Base-by-base conservation (phyloP, 1,140 invertebrate species). In the Drosophila rhopaloa region DNA sequence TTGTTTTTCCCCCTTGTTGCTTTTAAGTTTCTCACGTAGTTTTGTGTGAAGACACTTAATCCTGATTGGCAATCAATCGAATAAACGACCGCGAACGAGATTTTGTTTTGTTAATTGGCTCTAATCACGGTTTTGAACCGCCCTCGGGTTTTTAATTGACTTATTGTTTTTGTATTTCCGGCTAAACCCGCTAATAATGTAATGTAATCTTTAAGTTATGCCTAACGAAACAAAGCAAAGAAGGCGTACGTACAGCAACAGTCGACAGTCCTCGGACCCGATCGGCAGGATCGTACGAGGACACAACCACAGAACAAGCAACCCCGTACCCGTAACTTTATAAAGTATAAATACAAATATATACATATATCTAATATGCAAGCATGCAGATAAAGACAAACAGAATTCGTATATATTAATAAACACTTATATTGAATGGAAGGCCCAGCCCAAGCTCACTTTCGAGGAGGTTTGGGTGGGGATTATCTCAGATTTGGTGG, bases 331-430 rank as follows among this genome's bases (percentile, higher is more conserved):
- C 67, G 37, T 70, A 71, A 55, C 67, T 63, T 63, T 55, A 74
- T 55, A 65, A 74, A 65, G 60, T 56, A 57, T 76, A 66, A 51
- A 76, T 76, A 66, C 54, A 76, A 76, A 74, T 75, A 75, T 57
- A 76, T 76, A 66, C 43, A 76, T 66, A 76, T 76, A 76, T 76
- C 72, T 76, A 76, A 76, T 76, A 76, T 78, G 59, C 72, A 75
- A 75, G 71, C 72, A 65, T 74, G 73, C 72, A 76, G 71, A 76
- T 75, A 73, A 73, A 76, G 65, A 71, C 68, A 71, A 71, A 71
- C 68, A 70, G 51, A 71, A 70, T 57, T 53, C 73, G 72, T 76
- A 76, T 77, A 77, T 77, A 70, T 77, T 70, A 77, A 77, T 76
- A 76, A 76, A 76, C 72, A 76, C 73, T 68, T 76, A 60, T 60